Conservation (phyloP, 2,797 vertebrate species). For the Trematomus bernacchii region DNA sequence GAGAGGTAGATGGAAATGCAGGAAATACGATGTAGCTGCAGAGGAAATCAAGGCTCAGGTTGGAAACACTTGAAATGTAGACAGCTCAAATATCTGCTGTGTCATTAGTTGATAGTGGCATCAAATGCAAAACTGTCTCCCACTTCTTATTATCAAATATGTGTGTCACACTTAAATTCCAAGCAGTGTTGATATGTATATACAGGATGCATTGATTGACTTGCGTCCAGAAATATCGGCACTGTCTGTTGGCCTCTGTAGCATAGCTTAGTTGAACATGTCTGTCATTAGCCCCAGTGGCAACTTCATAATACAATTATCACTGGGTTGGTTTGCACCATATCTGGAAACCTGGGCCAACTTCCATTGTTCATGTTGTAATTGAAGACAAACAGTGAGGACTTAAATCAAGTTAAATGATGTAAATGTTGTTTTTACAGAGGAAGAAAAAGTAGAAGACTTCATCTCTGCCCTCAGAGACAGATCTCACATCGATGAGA, state of each 20-base stretch:
- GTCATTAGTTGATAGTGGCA: constrained; percentile 7
- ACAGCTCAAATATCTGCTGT: constrained; percentile 9
- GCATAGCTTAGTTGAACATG: constrained; percentile 7
- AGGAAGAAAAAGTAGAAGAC: constrained; percentile 82
- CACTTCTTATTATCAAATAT: constrained; percentile 8
- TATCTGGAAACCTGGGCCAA: not conserved
- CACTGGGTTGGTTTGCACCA: not conserved
- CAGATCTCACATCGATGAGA: constrained; percentile 95
- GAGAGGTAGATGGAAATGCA: not conserved
- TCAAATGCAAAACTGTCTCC: constrained; percentile 14
- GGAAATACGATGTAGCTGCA: not conserved
- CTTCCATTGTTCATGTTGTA: not conserved
- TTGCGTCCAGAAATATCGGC: constrained; percentile 12
- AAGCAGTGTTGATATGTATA: not conserved
- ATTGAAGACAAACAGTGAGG: not conserved
- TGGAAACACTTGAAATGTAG: constrained; percentile 10
- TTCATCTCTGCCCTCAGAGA: constrained; percentile 86
- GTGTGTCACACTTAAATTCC: constrained; percentile 3
- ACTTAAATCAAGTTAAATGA: not conserved
- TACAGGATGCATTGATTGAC: constrained; percentile 4
- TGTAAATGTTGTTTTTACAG: constrained; percentile 72
- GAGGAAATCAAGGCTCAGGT: not conserved
- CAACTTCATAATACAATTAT: constrained; percentile 19
- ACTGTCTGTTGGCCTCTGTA: not conserved
- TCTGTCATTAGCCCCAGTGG: not conserved